Conservation (phyloP, 2,888 invertebrate species). For the Melanargia galathea region DNA sequence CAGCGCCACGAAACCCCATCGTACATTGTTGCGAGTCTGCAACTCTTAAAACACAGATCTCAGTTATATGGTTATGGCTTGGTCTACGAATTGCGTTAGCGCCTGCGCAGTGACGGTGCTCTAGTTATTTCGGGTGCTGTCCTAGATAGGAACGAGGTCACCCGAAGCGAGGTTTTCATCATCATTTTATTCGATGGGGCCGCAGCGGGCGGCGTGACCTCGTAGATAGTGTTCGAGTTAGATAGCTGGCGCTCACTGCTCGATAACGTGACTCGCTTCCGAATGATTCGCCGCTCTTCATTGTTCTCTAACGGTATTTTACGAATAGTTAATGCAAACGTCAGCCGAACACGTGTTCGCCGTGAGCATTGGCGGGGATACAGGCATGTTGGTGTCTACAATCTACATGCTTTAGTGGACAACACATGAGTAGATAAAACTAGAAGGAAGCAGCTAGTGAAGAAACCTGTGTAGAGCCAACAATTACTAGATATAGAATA, state of each 20-base stretch:
- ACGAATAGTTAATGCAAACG: conserved; percentile 33
- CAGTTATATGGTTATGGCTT: conserved; percentile 49
- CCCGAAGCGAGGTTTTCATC: conserved; percentile 72
- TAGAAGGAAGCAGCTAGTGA: not conserved
- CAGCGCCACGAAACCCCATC: conserved; percentile 27
- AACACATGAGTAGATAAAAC: not conserved
- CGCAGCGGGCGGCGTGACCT: conserved; percentile 67
- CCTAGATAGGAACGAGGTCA: conserved; percentile 76
- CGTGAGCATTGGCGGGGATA: not conserved
- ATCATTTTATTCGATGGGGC: conserved; percentile 76
- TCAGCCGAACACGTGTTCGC: conserved; percentile 28
- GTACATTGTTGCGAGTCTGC: conserved; percentile 6
- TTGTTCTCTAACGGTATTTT: conserved; percentile 44
- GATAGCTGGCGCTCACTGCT: conserved; percentile 50
- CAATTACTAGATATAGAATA: too few species aligned
- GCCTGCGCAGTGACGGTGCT: conserved; percentile 76
- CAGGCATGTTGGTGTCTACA: too few species aligned
- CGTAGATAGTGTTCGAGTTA: conserved; percentile 57
- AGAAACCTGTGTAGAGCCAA: not conserved
- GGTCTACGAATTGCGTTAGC: conserved; percentile 66
- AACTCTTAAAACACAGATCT: conserved; percentile 38
- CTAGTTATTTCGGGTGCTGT: conserved; percentile 79
- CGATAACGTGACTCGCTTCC: conserved; percentile 45
- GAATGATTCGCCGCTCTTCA: conserved; percentile 42
- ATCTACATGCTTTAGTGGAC: not conserved